These are phyloP conservation scores for Micromesistius poutassou DNA, from an alignment of 2,797 vertebrate species.

Conservation along the genomic window DNA sequence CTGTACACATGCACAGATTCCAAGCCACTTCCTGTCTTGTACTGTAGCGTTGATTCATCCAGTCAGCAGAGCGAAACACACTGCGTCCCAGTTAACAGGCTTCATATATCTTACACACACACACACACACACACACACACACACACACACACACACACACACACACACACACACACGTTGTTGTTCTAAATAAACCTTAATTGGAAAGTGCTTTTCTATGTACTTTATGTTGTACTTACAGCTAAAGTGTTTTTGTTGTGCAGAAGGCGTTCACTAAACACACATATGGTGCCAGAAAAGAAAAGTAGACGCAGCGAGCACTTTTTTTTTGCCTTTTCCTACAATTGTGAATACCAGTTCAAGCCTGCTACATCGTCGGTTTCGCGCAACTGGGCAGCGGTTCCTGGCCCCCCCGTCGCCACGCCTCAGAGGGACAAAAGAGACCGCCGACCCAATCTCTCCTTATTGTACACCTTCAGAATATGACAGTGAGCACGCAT, in stretches of 20 bases:
- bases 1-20: background rate
- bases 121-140: background rate
- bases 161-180: too few species aligned
- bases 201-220: background rate
- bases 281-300: background rate
- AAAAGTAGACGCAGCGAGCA: background rate
- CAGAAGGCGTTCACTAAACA: background rate
- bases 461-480: background rate
- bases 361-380: background rate
- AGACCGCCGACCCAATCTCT: background rate
- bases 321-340: constrained; percentile 13
- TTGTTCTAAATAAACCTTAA: background rate
- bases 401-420: background rate
- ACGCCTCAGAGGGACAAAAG: background rate
- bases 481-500: background rate
- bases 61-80: constrained; percentile 3
- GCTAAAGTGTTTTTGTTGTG: background rate
- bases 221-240: background rate
- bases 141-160: too few species aligned
- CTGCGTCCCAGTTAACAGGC: background rate
- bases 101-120: background rate
- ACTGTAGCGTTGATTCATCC: constrained; percentile 7
- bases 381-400: too few species aligned
- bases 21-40: too few species aligned
- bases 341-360: background rate